A percentile compares a stretch with the other conserved stretches of the same genome.
phyloP scores from a whole-genome alignment of 2,888 invertebrate genomes.

The Nephrotoma appendiculata region DNA sequence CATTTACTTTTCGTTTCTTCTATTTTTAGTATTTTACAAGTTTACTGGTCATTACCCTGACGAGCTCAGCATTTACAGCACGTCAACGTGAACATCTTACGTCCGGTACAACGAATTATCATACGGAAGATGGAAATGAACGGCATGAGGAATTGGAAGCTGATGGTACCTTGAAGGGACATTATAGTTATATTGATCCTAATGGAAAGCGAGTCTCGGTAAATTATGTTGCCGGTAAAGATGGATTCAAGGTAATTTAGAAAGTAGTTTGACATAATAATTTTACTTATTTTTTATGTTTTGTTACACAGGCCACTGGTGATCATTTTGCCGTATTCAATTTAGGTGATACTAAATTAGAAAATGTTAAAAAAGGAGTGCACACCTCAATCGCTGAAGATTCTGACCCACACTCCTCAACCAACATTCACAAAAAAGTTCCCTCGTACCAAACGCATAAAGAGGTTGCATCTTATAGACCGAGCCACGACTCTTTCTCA shows the following conservation, averaged over 20 bases:
- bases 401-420: background rate
- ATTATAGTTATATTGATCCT: constrained; percentile 1
- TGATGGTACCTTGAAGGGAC: background rate
- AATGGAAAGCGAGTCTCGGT: background rate
- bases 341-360: background rate
- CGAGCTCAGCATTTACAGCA: background rate
- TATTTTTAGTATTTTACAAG: background rate
- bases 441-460: background rate
- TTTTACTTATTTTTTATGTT: background rate
- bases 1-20: background rate
- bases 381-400: background rate
- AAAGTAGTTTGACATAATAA: background rate
- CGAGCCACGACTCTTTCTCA: background rate
- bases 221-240: background rate
- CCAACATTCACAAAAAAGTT: background rate
- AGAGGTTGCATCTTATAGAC: background rate
- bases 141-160: background rate
- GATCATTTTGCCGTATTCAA: background rate
- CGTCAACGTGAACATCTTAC: background rate
- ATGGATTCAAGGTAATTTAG: background rate
- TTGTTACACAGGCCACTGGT: background rate
- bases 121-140: background rate
- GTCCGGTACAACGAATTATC: background rate
- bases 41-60: background rate
- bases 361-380: background rate